These are phyloP conservation scores for Hippocampus barbouri DNA, from an alignment of 2,113 vertebrate genomes.

Conservation along the genomic window DNA sequence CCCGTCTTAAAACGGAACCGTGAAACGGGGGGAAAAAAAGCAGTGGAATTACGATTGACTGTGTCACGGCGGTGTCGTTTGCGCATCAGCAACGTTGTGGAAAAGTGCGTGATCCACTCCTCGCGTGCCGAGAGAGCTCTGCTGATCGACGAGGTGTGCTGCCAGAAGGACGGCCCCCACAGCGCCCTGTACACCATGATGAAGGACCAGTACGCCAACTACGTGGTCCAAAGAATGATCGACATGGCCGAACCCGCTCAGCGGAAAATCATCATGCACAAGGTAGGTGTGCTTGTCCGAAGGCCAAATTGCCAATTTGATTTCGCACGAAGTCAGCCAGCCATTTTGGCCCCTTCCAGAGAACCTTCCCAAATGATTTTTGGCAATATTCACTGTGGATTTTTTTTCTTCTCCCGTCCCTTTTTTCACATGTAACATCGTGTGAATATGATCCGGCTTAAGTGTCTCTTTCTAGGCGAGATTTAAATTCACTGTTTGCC, in stretches of 20 bases:
- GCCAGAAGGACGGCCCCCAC: conserved; percentile 96
- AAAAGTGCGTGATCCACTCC: conserved; percentile 96
- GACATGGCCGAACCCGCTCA: conserved; percentile 97
- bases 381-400: no score
- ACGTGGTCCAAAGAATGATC: conserved; percentile 98
- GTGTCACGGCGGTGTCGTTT: neutral
- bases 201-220: conserved; percentile 99
- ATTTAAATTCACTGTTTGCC: no score
- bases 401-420: no score
- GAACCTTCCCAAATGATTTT: no score
- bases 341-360: no score
- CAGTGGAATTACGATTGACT: neutral
- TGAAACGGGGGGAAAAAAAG: rapidly evolving
- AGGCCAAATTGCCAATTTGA: no score
- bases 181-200: conserved; percentile 99
- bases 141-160: conserved; percentile 95
- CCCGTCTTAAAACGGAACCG: neutral
- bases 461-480: no score
- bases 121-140: conserved; percentile 93
- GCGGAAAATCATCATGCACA: conserved; percentile 98
- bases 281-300: conserved; percentile 66
- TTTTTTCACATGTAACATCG: no score
- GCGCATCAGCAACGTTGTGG: conserved; percentile 87
- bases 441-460: no score
- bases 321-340: no score